Percentiles rank a stretch among this genome's conserved stretches.
Conservation (phyloP, 2,113 vertebrate species). For the Pardalotus punctatus region DNA sequence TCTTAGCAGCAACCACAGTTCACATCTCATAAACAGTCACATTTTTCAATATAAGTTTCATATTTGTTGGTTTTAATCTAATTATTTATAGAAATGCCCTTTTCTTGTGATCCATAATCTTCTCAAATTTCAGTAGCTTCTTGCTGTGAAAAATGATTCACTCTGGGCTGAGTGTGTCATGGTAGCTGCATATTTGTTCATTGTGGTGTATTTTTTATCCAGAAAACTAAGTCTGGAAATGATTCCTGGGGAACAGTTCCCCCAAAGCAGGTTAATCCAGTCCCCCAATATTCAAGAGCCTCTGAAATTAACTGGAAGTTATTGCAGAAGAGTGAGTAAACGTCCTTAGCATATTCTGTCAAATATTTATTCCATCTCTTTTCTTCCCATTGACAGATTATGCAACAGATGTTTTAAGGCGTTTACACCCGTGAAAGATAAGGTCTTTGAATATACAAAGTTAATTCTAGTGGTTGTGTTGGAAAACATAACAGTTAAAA, state of each 20-base stretch:
- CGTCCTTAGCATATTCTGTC: background rate
- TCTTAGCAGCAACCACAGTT: background rate
- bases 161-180: background rate
- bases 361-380: background rate
- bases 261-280: background rate
- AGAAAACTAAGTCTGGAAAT: background rate
- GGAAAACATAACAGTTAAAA: too few species aligned
- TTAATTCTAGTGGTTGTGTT: background rate
- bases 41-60: background rate
- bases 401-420: background rate
- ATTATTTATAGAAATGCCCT: constrained; percentile 39
- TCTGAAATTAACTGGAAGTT: background rate
- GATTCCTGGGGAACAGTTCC: background rate
- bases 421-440: background rate
- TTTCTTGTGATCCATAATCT: background rate
- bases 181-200: background rate
- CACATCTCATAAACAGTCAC: background rate
- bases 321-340: background rate
- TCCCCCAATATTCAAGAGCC: background rate
- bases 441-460: background rate
- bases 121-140: background rate
- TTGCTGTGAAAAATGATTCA: constrained; percentile 31
- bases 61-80: background rate
- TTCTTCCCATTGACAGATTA: background rate
- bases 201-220: background rate